Base-by-base conservation (phyloP, 2,888 invertebrate species). In the Drosophila mercatorum region DNA sequence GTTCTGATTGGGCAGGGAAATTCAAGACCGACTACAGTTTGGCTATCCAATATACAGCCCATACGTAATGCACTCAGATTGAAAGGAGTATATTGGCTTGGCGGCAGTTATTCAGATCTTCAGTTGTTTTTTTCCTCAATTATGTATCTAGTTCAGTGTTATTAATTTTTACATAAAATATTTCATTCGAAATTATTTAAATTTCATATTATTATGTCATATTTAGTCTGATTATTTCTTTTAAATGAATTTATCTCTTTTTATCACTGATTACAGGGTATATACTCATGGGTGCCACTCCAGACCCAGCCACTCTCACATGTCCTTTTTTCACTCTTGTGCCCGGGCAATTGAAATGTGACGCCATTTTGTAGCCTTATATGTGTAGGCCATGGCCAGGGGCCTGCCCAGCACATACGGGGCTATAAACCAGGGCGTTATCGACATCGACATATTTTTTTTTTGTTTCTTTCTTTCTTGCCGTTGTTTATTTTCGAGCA, bases 291-390 rank as follows among this genome's bases (percentile, higher is more conserved):
- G 1, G 4, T 0, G 4, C 22, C 7, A 22, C 12, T 36, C 22
- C 22, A 22, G 22, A 22, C 22, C 2, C 22, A 22, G 22, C 11
- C 10, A 12, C 12, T 26, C 26, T 14, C 6, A 3, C 26, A 26
- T n/a, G 26, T 36, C 4, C 52, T 41, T 46, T 60, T 47, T 41
- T 14, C 14, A 17, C 34, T 53, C 38, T 52, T 31, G 31, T 44
- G 6, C 17, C 43, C 44, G 59, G 49, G 31, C 81, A 84, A 84
- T 81, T 87, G 88, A 83, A 89, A 75, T 82, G 86, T 82, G 83
- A 75, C 70, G 72, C 77, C 80, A 71, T 77, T 84, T 81, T 63
- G 68, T 67, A 74, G 76, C 60, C 62, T 71, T 88, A 72, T 79
- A 68, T 73, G 75, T 72, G 75, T 34, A 34, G n/a, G 57, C 58